phyloP scores from a whole-genome alignment of 35 echinoderm and acorn worm genomes.

The Diadema setosum region DNA sequence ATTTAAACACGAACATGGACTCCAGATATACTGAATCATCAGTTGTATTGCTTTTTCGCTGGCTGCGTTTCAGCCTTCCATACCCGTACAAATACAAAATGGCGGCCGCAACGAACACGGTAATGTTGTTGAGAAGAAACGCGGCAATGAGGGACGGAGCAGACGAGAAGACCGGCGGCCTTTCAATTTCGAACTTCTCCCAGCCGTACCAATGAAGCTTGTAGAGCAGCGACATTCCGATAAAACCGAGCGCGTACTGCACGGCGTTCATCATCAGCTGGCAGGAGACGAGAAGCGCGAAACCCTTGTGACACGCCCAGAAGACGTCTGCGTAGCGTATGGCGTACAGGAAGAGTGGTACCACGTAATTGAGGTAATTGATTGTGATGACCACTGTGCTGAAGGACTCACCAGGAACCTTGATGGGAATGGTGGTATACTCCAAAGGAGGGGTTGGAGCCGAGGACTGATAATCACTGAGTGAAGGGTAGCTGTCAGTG shows the following conservation, averaged over 20 bases:
- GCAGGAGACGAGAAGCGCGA: conserved; percentile 70
- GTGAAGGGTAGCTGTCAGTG: background rate
- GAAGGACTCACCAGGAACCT: conserved; percentile 50
- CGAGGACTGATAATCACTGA: no score
- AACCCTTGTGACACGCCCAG: conserved; percentile 91
- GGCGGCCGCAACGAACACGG: conserved; percentile 76
- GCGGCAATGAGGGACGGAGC: conserved; percentile 42
- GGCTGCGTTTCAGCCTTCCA: conserved; percentile 46
- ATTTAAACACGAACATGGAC: conserved; percentile 53
- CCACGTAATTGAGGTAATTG: conserved; percentile 91
- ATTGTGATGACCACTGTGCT: conserved; percentile 80
- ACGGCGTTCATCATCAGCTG: conserved; percentile 87
- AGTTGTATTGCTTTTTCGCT: conserved; percentile 20
- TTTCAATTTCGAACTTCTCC: conserved; percentile 45
- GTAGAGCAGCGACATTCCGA: conserved; percentile 83
- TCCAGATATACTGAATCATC: background rate
- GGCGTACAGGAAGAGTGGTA: conserved; percentile 87
- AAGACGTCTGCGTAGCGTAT: conserved; percentile 90
- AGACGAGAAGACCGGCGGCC: conserved; percentile 16
- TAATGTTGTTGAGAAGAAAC: conserved; percentile 83
- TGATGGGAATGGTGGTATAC: background rate
- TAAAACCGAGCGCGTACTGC: conserved; percentile 76
- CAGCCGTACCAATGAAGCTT: conserved; percentile 86
- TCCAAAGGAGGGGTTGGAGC: no score
- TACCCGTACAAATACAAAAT: conserved; percentile 85